These are phyloP conservation scores for Ichneumoninae sp. DNA, from an alignment of 2,888 invertebrate genomes.

Conservation along the genomic window DNA sequence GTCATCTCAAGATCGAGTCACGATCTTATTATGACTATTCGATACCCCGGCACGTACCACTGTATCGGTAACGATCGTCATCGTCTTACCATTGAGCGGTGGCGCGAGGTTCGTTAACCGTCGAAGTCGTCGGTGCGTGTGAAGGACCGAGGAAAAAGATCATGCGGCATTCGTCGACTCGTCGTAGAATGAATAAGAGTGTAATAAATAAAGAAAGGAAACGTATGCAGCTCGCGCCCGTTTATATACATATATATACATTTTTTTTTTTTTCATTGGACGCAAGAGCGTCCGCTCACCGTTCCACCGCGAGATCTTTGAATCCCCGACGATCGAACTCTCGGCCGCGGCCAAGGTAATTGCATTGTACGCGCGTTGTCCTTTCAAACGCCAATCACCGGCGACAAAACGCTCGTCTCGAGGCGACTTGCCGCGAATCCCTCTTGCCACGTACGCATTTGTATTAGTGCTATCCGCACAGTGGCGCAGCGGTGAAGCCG, in stretches of 20 bases:
- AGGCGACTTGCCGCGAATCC: constrained; percentile 75
- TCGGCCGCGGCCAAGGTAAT: constrained; percentile 81
- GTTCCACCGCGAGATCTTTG: constrained; percentile 49
- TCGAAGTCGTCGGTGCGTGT: constrained; percentile 49
- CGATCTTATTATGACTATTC: constrained; percentile 63
- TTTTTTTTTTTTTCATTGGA: constrained; percentile 25
- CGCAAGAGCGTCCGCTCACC: constrained; percentile 13
- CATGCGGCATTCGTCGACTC: constrained; percentile 52
- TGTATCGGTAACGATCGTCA: constrained; percentile 55
- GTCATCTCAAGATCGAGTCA: constrained; percentile 57
- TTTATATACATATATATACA: constrained; percentile 27
- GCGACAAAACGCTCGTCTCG: constrained; percentile 83
- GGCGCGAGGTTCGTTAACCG: constrained; percentile 60
- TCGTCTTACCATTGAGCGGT: constrained; percentile 49
- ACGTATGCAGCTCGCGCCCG: constrained; percentile 7
- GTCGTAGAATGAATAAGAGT: constrained; percentile 21
- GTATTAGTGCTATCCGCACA: constrained; percentile 45
- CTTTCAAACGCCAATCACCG: constrained; percentile 84
- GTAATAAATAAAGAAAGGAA: constrained; percentile 53
- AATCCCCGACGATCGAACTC: constrained; percentile 50
- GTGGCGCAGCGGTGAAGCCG: constrained; percentile 46
- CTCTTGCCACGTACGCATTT: constrained; percentile 56
- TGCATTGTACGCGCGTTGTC: constrained; percentile 83
- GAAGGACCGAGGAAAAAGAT: constrained; percentile 41
- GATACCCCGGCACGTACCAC: constrained; percentile 52